Base-by-base conservation (phyloP, 2,888 invertebrate genomes). In the Drosophila atripex region DNA sequence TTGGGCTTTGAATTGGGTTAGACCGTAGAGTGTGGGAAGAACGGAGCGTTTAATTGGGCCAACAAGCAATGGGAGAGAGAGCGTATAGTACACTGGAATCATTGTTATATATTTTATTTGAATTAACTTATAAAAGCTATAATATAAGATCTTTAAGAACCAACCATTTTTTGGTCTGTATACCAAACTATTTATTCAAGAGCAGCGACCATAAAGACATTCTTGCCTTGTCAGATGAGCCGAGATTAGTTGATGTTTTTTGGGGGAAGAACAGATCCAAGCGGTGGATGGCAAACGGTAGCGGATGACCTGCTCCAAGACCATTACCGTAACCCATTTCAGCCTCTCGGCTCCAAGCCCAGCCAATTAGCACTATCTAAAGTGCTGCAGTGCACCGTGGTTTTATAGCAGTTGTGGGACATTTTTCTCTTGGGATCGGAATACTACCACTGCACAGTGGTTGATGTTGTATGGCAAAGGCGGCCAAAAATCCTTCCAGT, bases 21-120 rank as follows among this genome's bases (percentile, higher is more conserved):
- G 63, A 72, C 53, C 7, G 3, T 58, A 59, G 61, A 60, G 61
- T 66, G 77, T 74, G 76, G 72, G 74, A 80, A 80, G 78, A 77
- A 61, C 51, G 58, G 57, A 61, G 52, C 72, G 50, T 57, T 71
- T 78, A 57, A 71, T 78, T 70, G 71, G 70, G 71, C 46, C 71
- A 70, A 39, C 61, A 51, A 51, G 18, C 64, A 54, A 32, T 23
- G 63, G 28, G 41, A 53, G 47, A 32, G 53, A 39, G 25, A 53
- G 53, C 39, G 5, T 18, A 21, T 5, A 43, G 21, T 43, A 21
- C 56, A 49, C 39, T 18, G 30, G n/a, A 12, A n/a, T n/a, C n/a
- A n/a, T n/a, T n/a, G n/a, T n/a, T n/a, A n/a, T n/a, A n/a, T n/a
- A n/a, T n/a, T n/a, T n/a, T n/a, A n/a, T n/a, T n/a, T n/a, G n/a